Evolutionary conservation across 2,113 vertebrate genomes (phyloP).

Genomic region (Diphyllodes magnificus): DNA sequence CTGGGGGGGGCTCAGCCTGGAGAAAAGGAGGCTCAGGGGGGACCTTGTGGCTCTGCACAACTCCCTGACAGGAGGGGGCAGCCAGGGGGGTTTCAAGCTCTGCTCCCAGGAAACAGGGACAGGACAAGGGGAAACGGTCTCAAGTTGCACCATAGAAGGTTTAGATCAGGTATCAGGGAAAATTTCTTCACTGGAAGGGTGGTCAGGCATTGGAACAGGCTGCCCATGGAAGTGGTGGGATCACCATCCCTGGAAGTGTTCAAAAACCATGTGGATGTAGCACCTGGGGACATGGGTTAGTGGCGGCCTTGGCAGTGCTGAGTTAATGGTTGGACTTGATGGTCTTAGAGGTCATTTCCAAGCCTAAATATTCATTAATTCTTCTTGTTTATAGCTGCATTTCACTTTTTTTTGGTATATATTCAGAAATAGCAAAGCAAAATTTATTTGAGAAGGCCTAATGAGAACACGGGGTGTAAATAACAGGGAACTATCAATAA

Average conservation of each 20-base stretch:
- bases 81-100: rapidly evolving
- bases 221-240: background rate
- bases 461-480: background rate
- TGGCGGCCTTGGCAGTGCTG: background rate
- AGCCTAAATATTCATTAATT: background rate
- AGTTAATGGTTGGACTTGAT: background rate
- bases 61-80: background rate
- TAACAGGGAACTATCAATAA: background rate
- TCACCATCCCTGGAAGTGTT: background rate
- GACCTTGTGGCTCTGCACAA: background rate
- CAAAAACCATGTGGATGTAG: background rate
- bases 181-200: background rate
- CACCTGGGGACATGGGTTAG: rapidly evolving
- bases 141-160: rapidly evolving
- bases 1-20: background rate
- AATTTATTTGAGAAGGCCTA: background rate
- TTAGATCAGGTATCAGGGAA: background rate
- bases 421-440: background rate
- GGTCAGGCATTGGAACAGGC: background rate
- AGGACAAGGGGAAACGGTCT: rapidly evolving
- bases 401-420: background rate
- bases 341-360: background rate
- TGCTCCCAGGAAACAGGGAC: background rate
- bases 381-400: background rate
- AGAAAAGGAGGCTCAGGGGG: background rate